These are phyloP conservation scores for Syngnathus scovelli DNA, from an alignment of 2,113 vertebrate genomes.

Conservation along the genomic window DNA sequence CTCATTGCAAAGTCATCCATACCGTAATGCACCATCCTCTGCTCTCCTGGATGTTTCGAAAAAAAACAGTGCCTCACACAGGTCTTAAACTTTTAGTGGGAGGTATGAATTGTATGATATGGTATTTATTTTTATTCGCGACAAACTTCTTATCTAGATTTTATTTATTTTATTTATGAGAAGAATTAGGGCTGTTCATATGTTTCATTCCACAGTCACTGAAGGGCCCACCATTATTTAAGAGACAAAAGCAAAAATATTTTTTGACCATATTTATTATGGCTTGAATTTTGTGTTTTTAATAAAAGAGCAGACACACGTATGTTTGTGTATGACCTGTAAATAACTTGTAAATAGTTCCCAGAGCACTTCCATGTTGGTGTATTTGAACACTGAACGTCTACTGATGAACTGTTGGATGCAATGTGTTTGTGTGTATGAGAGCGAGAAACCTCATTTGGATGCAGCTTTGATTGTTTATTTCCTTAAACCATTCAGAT, in stretches of 20 bases:
- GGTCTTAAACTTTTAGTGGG: constrained; percentile 44
- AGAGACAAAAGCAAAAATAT: constrained; percentile 24
- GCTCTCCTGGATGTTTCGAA: constrained; percentile 51
- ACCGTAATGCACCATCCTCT: constrained; percentile 56
- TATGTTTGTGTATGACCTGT: constrained; percentile 54
- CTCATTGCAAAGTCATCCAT: constrained; percentile 66
- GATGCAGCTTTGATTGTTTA: constrained; percentile 63
- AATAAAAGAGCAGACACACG: constrained; percentile 47
- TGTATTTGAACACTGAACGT: constrained; percentile 64
- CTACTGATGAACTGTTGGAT: constrained; percentile 62
- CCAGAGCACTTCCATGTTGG: constrained; percentile 66
- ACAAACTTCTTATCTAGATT: constrained; percentile 45
- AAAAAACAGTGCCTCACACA: constrained; percentile 52
- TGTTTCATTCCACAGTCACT: constrained; percentile 75
- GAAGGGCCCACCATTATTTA: constrained; percentile 72
- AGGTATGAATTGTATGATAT: constrained; percentile 55
- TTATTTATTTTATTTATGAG: constrained; percentile 98
- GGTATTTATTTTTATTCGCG: constrained; percentile 67
- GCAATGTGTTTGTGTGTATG: constrained; percentile 17
- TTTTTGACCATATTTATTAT: constrained; percentile 62
- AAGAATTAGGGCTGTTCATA: constrained; percentile 60
- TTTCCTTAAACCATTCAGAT: constrained; percentile 49
- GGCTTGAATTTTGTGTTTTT: constrained; percentile 47
- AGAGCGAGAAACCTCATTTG: constrained; percentile 32
- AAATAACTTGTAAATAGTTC: constrained; percentile 66